Base-by-base conservation (phyloP, 2,113 vertebrate species). In the Rhinogobius similis region DNA sequence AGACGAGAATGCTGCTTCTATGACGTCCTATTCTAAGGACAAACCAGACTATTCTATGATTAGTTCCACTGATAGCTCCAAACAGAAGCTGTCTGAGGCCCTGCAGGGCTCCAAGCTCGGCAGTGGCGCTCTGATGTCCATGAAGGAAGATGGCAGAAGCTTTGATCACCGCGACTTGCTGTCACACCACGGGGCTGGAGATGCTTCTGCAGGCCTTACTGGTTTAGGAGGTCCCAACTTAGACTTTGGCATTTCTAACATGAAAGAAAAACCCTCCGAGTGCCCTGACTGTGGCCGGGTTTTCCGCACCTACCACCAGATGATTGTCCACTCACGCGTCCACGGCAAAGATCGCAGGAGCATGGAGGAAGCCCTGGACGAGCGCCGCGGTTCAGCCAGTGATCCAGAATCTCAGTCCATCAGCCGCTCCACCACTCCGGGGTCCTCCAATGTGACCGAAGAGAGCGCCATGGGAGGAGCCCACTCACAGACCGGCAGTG, bases 341-440 rank as follows among this genome's bases (percentile, higher is more conserved):
- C 98, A 99, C 74, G 95, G 93, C 90, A 95, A 96, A 88, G 97
- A 98, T 73, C 94, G 95, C 65, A 94, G 95, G 86, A 79, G 84
- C 56, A 92, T 93, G 0, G 97, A 98, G 4, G 98, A 98, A 18
- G 91, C 87, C 10, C 85, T 95, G 81, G 98, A 98, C 0, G 98
- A 99, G 75, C 93, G 97, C 5, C 95, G 96, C 0, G 98, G 97
- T 29, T 99, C 98, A 4, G 97, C 97, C 73, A 99, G 98, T 0
- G 98, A 99, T 84, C 98, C 97, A 1, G 98, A 99, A 87, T 99
- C 97, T 69, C 98, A 99, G 90, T 99, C 98, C 12, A 95, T 98
- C 87, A 99, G 98, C 92, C 94, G 98, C 63, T 98, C 97, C 0
- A 99, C 98, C 75, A 99, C 97, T 9, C 97, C 98, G 0, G 97